Conservation (phyloP, 2,113 vertebrate genomes). For the Platysteira castanea region DNA sequence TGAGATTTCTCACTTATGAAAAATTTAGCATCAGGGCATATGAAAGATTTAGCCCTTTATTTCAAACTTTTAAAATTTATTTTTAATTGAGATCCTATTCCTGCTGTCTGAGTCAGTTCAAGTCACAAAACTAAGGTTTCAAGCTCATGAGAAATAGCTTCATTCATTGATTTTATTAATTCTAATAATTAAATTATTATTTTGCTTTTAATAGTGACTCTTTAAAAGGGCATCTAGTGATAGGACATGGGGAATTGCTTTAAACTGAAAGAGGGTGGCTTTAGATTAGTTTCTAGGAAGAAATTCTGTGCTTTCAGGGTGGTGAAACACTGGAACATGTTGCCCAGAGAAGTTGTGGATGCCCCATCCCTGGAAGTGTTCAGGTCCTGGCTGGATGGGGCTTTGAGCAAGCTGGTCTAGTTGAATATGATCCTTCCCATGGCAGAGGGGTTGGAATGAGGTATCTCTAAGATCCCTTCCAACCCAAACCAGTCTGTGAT, state of each 20-base stretch:
- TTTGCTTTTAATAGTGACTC: neutral
- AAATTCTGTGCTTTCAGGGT: neutral
- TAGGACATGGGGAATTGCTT: neutral
- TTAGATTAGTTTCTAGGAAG: neutral
- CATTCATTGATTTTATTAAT: neutral
- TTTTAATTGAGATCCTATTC: neutral
- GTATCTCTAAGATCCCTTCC: neutral
- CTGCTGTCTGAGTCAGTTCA: neutral
- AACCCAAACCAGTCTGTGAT: neutral
- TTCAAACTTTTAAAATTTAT: neutral
- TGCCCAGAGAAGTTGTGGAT: neutral
- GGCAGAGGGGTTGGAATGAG: rapidly evolving
- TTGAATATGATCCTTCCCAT: neutral
- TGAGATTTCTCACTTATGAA: neutral
- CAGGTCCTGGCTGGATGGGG: neutral
- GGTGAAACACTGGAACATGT: neutral
- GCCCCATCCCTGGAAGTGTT: neutral
- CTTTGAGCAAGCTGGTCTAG: neutral
- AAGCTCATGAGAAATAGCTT: neutral
- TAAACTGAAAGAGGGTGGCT: neutral
- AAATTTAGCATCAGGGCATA: neutral
- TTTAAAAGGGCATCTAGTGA: neutral
- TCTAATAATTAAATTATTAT: neutral
- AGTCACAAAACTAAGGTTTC: neutral
- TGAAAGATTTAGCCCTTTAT: neutral